Percentiles rank a stretch among this genome's conserved stretches.
Conservation (phyloP, 2,113 vertebrate species). For the Chitala chitala region DNA sequence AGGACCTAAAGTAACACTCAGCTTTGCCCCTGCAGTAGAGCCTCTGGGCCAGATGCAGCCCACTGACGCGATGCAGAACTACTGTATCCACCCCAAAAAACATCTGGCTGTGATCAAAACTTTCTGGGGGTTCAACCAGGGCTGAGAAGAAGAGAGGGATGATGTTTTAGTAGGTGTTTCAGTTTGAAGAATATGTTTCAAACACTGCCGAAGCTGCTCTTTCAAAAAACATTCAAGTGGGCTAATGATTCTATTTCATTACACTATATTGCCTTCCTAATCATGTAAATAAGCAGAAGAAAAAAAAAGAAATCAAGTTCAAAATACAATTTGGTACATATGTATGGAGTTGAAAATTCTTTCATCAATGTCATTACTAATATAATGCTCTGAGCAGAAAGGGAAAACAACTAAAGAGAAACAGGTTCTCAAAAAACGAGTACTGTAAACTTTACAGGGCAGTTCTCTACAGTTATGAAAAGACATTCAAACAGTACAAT, state of each 20-base stretch:
- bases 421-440: not conserved
- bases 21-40: not conserved
- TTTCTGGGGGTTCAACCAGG: too few relatives aligned
- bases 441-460: too few relatives aligned
- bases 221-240: not conserved
- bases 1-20: not conserved
- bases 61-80: constrained; percentile 22
- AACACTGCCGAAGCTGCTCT: not conserved
- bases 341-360: not conserved
- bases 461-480: too few relatives aligned
- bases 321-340: constrained; percentile 18
- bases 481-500: not conserved
- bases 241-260: not conserved
- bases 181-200: not conserved
- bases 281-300: not conserved
- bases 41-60: not conserved
- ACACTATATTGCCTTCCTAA: not conserved
- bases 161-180: not conserved
- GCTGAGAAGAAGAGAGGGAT: constrained; percentile 15
- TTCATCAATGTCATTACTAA: constrained; percentile 12
- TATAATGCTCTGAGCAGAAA: constrained; percentile 9
- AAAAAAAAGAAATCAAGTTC: not conserved
- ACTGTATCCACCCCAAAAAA: constrained; percentile 11
- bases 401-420: not conserved
- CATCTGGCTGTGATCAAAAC: constrained; percentile 34